Percentiles rank a stretch among this genome's conserved stretches.
phyloP scores from a whole-genome alignment of 2,888 invertebrate genomes.

The Agrotis ipsilon region DNA sequence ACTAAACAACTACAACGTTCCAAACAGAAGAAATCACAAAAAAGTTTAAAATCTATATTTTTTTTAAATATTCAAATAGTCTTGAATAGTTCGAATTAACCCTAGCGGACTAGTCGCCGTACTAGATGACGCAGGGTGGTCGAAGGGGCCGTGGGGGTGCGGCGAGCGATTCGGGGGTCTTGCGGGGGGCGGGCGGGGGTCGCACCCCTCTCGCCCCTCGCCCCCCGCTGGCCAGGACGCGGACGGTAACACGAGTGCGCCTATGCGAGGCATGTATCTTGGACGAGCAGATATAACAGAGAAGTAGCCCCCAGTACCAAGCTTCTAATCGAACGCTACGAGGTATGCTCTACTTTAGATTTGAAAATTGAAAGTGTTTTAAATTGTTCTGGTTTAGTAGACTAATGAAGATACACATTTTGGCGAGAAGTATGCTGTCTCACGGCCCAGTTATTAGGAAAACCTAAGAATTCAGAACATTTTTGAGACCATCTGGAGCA shows the following conservation, averaged over 20 bases:
- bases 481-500: neutral
- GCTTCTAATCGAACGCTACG: conserved; percentile 76
- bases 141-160: conserved; percentile 70
- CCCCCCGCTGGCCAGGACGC: conserved; percentile 83
- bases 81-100: conserved; percentile 88
- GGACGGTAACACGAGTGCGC: conserved; percentile 91
- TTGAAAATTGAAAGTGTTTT: conserved; percentile 44
- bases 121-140: conserved; percentile 88
- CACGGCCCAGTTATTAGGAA: neutral
- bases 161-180: conserved; percentile 67
- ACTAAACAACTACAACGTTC: conserved; percentile 11
- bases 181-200: conserved; percentile 60
- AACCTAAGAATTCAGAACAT: too few species aligned
- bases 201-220: conserved; percentile 64
- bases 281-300: conserved; percentile 91
- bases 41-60: conserved; percentile 62
- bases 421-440: neutral
- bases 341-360: conserved; percentile 77
- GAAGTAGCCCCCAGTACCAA: conserved; percentile 90
- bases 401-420: neutral
- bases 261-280: conserved; percentile 91
- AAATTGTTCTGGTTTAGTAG: conserved; percentile 8
- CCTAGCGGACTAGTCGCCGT: conserved; percentile 88
- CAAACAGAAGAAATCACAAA: conserved; percentile 23
- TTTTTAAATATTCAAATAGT: conserved; percentile 88